Conservation (phyloP, 2,888 invertebrate species). For the Spodoptera picta region DNA sequence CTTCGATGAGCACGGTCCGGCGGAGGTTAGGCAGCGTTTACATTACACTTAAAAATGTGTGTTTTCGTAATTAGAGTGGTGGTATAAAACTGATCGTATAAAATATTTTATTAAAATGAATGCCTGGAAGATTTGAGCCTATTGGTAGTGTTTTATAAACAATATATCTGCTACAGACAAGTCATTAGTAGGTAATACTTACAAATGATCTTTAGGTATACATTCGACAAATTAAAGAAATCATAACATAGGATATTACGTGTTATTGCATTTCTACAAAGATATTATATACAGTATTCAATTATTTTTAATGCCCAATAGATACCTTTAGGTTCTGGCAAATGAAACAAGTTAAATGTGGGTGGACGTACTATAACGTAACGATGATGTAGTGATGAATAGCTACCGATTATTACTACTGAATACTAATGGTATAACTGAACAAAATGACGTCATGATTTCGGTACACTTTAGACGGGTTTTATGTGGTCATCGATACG, state of each 20-base stretch:
- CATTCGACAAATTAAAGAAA: too few species aligned
- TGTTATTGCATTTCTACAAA: too few species aligned
- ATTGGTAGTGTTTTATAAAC: not conserved
- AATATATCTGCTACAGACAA: too few species aligned
- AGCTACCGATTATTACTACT: constrained; percentile 39
- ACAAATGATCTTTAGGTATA: too few species aligned
- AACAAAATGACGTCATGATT: constrained; percentile 44
- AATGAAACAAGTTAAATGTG: constrained; percentile 15
- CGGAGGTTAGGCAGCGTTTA: constrained; percentile 57
- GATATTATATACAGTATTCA: too few species aligned
- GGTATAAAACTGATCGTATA: constrained; percentile 45
- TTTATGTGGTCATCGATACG: constrained; percentile 26
- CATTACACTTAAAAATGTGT: constrained; percentile 54
- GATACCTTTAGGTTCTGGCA: too few species aligned
- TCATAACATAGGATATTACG: too few species aligned
- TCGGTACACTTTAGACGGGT: constrained; percentile 40
- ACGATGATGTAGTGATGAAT: constrained; percentile 37
- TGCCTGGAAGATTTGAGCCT: constrained; percentile 10
- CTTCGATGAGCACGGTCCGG: constrained; percentile 67
- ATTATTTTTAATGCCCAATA: too few species aligned
- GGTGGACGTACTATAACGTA: constrained; percentile 30
- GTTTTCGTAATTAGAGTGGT: constrained; percentile 55
- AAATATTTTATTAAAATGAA: constrained; percentile 37
- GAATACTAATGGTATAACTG: constrained; percentile 49
- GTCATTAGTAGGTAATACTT: too few species aligned